Percentiles rank a stretch among this genome's conserved stretches.
Conservation (phyloP, 1,140 invertebrate genomes). For the Theocolax elegans region DNA sequence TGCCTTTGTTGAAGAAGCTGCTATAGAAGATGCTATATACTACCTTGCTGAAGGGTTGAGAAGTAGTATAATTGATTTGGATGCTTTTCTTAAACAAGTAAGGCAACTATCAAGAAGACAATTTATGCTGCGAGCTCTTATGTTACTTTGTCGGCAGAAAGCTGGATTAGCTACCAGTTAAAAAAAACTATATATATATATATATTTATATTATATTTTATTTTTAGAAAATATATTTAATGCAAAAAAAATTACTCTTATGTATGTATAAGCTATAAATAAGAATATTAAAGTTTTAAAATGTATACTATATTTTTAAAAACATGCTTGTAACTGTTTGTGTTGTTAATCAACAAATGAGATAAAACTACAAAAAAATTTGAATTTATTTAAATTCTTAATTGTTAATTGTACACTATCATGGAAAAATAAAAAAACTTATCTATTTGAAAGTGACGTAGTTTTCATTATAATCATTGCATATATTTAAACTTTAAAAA, state of each 20-base stretch:
- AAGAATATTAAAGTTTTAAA: constrained; percentile 32
- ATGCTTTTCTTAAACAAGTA: constrained; percentile 97
- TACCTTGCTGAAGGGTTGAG: constrained; percentile 96
- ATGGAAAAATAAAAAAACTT: constrained; percentile 33
- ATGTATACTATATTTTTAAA: neutral
- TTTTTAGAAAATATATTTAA: constrained; percentile 35
- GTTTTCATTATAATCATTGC: constrained; percentile 7
- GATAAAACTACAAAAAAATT: constrained; percentile 14
- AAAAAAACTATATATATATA: constrained; percentile 36
- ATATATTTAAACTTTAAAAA: constrained; percentile 43
- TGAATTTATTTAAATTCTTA: constrained; percentile 23
- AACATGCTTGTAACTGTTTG: neutral
- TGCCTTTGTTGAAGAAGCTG: constrained; percentile 97
- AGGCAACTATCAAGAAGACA: constrained; percentile 93
- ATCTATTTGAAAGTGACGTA: constrained; percentile 23
- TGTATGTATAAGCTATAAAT: constrained; percentile 38
- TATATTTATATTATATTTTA: constrained; percentile 26
- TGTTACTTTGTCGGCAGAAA: constrained; percentile 96
- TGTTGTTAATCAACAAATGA: constrained; percentile 14
- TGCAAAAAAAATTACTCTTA: constrained; percentile 27
- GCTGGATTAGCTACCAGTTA: constrained; percentile 86
- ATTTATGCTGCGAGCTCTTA: constrained; percentile 93
- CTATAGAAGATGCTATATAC: constrained; percentile 98
- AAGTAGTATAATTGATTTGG: constrained; percentile 92
- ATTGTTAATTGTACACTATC: constrained; percentile 22